phyloP scores from a whole-genome alignment of 1,140 invertebrate species.

The Bradysia coprophila region DNA sequence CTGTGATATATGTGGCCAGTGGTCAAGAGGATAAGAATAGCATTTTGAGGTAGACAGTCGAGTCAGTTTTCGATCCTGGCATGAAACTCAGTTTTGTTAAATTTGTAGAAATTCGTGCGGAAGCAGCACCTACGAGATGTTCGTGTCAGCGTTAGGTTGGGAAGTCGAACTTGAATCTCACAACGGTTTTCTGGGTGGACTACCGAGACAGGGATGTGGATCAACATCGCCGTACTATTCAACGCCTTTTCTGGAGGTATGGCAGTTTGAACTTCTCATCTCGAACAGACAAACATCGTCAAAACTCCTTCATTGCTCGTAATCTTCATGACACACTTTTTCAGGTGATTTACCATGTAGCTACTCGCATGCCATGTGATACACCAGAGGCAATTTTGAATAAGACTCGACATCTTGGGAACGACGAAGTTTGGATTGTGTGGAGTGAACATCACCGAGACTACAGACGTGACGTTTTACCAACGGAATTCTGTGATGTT shows the following conservation, averaged over 20 bases:
- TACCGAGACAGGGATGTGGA: constrained; percentile 82
- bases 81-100: background rate
- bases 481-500: constrained; percentile 98
- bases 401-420: constrained; percentile 91
- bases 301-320: no score
- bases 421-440: constrained; percentile 98
- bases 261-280: constrained; percentile 6
- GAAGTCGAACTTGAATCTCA: constrained; percentile 90
- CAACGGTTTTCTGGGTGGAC: constrained; percentile 87
- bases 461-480: constrained; percentile 91
- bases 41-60: constrained; percentile 43
- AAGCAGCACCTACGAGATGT: constrained; percentile 85
- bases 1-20: constrained; percentile 92
- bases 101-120: constrained; percentile 50
- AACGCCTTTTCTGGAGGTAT: constrained; percentile 74
- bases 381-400: constrained; percentile 71
- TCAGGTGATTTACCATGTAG: constrained; percentile 88
- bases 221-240: constrained; percentile 90
- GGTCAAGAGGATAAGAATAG: constrained; percentile 94
- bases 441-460: constrained; percentile 95
- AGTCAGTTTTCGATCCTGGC: background rate
- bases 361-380: constrained; percentile 90
- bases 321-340: no score
- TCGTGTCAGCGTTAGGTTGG: constrained; percentile 89
- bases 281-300: no score